Percentiles rank a stretch among this genome's conserved stretches.
phyloP scores from a whole-genome alignment of 2,113 vertebrate species.

The Hyperopisus bebe region DNA sequence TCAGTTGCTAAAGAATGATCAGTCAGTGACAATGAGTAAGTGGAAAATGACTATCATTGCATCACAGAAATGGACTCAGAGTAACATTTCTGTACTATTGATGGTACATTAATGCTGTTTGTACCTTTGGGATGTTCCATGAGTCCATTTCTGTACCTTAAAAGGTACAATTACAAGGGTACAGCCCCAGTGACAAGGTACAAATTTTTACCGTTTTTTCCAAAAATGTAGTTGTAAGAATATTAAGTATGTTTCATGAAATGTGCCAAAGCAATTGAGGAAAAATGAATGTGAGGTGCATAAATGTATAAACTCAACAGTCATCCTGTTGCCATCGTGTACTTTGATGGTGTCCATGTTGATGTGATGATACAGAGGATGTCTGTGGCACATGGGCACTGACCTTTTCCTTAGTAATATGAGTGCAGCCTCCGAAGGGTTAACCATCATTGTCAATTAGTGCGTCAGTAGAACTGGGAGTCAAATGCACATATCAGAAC shows the following conservation, averaged over 20 bases:
- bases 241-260: too few relatives aligned
- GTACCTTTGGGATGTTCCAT: too few relatives aligned
- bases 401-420: conserved; percentile 58
- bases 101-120: too few relatives aligned
- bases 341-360: neutral
- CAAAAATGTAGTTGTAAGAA: too few relatives aligned
- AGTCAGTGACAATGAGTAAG: neutral
- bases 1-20: neutral
- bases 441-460: conserved; percentile 54
- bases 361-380: conserved; percentile 22
- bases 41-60: neutral
- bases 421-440: conserved; percentile 57
- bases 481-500: neutral
- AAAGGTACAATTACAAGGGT: too few relatives aligned
- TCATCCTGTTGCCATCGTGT: neutral
- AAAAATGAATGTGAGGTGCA: neutral
- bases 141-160: too few relatives aligned
- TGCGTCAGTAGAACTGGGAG: conserved; percentile 46
- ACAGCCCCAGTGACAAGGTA: too few relatives aligned
- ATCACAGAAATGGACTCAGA: too few relatives aligned
- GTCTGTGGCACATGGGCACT: conserved; percentile 35
- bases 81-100: too few relatives aligned
- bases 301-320: too few relatives aligned
- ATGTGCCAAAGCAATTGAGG: neutral
- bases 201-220: too few relatives aligned